Conservation (phyloP, 2,113 vertebrate genomes). For the Crypturellus undulatus region DNA sequence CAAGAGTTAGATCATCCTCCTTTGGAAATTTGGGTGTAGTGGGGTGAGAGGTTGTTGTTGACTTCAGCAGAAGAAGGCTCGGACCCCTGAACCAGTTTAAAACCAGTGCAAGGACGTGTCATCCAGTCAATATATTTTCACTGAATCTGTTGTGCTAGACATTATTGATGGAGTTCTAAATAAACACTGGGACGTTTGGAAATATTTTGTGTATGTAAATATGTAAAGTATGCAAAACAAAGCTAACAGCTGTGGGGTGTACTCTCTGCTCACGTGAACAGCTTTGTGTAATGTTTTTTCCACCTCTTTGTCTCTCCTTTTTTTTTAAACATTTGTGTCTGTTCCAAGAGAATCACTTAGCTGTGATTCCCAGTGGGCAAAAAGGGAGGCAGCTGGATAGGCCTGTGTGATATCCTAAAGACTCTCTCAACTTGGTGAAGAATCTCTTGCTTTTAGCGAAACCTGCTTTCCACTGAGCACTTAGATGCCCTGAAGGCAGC, state of each 20-base stretch:
- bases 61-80: neutral
- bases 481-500: neutral
- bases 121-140: conserved; percentile 61
- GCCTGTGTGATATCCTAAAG: neutral
- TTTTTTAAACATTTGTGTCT: neutral
- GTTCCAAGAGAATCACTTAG: conserved; percentile 57
- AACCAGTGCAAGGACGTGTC: conserved; percentile 42
- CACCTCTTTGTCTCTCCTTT: neutral
- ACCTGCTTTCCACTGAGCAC: neutral
- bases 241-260: conserved; percentile 76
- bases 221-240: conserved; percentile 80
- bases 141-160: conserved; percentile 69
- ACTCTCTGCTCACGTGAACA: conserved; percentile 54
- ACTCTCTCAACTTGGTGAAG: conserved; percentile 3
- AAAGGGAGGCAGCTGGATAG: conserved; percentile 39
- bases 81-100: conserved; percentile 24
- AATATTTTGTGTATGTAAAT: conserved; percentile 81
- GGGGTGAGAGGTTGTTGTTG: neutral
- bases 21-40: neutral
- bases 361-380: conserved; percentile 61
- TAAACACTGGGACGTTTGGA: conserved; percentile 78
- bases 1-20: neutral
- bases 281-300: conserved; percentile 66
- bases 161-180: conserved; percentile 74
- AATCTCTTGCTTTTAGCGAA: conserved; percentile 17